Evolutionary conservation across 2,888 invertebrate species (phyloP).

Genomic region (Drosophila nr. medialis): DNA sequence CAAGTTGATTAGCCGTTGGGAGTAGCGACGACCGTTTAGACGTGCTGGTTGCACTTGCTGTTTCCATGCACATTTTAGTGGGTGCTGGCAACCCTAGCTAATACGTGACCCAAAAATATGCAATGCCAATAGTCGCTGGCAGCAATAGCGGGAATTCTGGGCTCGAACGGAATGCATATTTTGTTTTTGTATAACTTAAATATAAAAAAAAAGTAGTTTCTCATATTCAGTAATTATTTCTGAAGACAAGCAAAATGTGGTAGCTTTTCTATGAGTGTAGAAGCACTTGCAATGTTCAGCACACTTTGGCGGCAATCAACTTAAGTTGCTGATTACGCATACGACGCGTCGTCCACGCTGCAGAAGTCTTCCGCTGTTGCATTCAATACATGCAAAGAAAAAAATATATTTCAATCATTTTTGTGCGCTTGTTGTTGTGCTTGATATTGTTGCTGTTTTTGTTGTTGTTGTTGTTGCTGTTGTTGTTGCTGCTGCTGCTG

Average conservation of each 20-base stretch:
- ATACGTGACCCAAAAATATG: constrained; percentile 4
- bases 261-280: not conserved
- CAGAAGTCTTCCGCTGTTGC: not conserved
- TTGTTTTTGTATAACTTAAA: not conserved
- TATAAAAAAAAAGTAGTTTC: not conserved
- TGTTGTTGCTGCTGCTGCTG: constrained; percentile 15
- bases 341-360: constrained; percentile 27
- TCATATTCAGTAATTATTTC: not conserved
- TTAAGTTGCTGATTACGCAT: constrained; percentile 71
- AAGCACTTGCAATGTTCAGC: constrained; percentile 26
- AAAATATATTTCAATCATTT: constrained; percentile 60
- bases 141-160: not conserved
- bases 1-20: constrained; percentile 64
- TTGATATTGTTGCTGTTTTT: constrained; percentile 9
- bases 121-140: constrained; percentile 10
- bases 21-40: constrained; percentile 1
- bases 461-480: constrained; percentile 14
- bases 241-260: not conserved
- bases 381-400: constrained; percentile 32
- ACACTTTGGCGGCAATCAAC: constrained; percentile 64
- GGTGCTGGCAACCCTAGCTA: not conserved
- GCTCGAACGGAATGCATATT: constrained; percentile 5
- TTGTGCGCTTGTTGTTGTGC: constrained; percentile 11
- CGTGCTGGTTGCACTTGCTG: not conserved
- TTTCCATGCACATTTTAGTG: not conserved